A percentile compares a stretch with the other conserved stretches of the same genome.
phyloP scores from a whole-genome alignment of 2,888 invertebrate species.

The Creontiades dilutus region DNA sequence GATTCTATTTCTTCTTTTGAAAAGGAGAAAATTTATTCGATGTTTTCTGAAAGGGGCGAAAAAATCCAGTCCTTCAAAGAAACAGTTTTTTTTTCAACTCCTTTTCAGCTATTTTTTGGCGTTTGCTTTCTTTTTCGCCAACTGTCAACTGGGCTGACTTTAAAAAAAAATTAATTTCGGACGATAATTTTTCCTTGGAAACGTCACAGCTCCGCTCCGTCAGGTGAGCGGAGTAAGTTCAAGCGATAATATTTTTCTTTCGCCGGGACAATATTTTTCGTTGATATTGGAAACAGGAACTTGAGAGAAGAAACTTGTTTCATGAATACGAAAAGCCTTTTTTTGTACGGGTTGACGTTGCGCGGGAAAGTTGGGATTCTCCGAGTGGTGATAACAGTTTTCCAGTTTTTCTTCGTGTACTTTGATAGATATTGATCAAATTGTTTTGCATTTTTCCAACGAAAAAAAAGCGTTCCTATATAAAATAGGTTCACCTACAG shows the following conservation, averaged over 20 bases:
- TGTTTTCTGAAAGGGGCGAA: too few species aligned
- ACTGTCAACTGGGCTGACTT: background rate
- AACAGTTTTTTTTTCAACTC: background rate
- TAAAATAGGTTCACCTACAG: too few species aligned
- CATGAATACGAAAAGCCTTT: background rate
- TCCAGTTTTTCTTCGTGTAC: too few species aligned
- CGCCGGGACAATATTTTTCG: constrained; percentile 11
- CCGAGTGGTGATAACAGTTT: too few species aligned
- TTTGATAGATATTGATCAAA: too few species aligned
- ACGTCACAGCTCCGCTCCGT: background rate
- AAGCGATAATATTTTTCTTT: constrained; percentile 22
- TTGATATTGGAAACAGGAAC: background rate
- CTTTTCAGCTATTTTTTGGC: too few species aligned
- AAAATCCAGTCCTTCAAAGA: background rate
- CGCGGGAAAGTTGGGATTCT: background rate
- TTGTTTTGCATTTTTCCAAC: too few species aligned
- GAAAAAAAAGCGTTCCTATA: too few species aligned
- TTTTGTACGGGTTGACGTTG: background rate
- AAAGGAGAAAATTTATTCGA: background rate
- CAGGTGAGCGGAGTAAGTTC: constrained; percentile 6
- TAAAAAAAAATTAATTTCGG: background rate
- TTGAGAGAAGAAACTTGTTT: background rate
- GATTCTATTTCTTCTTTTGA: background rate
- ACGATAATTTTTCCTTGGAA: background rate
- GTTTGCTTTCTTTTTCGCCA: too few species aligned